Evolutionary conservation across 64 coral and sea anemone species (phyloP).

Genomic region (Trachythela sp.): DNA sequence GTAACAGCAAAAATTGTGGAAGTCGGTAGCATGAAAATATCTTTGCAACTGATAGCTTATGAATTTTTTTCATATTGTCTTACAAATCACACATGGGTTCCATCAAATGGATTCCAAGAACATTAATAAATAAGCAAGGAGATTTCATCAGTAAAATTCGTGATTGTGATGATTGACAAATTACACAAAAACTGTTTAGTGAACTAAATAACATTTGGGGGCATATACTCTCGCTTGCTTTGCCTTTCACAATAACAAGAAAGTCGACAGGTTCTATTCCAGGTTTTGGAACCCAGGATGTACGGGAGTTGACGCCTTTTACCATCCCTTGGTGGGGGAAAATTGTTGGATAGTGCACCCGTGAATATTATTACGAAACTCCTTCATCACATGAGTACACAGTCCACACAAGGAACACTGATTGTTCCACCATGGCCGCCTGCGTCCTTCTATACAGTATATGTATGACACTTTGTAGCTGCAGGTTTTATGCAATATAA

Average conservation of each 20-base stretch:
- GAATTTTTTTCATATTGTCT: slow-evolving; percentile 31
- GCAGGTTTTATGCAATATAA: no score
- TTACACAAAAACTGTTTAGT: neutral
- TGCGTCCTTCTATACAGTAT: no score
- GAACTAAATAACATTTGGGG: neutral
- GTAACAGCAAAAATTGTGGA: neutral
- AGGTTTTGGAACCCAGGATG: neutral
- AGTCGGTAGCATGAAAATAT: neutral
- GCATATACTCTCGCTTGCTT: slow-evolving; percentile 58
- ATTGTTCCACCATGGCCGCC: neutral
- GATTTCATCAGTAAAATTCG: slow-evolving; percentile 17
- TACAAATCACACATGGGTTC: slow-evolving; percentile 12
- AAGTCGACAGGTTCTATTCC: slow-evolving; percentile 35
- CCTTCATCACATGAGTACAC: neutral
- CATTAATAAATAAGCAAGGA: neutral
- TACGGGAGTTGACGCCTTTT: neutral
- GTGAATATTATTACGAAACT: neutral
- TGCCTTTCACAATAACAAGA: slow-evolving; percentile 63
- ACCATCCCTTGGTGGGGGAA: neutral
- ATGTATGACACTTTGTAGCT: no score
- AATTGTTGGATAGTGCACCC: neutral
- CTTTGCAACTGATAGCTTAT: neutral
- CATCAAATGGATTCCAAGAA: neutral
- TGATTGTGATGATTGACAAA: slow-evolving; percentile 44
- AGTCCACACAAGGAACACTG: neutral